Percentiles rank a stretch among this genome's conserved stretches.
Conservation (phyloP, 2,888 invertebrate species). For the Drosophila mercatorum region DNA sequence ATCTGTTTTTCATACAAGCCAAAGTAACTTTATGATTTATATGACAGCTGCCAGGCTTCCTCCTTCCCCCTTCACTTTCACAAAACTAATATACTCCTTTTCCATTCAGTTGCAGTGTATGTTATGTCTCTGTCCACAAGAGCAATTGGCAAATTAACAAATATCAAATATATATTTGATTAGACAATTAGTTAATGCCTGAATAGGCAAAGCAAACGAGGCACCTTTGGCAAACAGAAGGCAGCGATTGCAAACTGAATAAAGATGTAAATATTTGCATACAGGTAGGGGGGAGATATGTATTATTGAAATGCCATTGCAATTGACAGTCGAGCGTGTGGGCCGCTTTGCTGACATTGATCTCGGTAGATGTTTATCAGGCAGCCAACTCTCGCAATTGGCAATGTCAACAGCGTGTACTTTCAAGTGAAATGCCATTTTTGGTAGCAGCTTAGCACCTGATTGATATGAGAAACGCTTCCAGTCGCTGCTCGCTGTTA, state of each 20-base stretch:
- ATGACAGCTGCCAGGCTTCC: neutral
- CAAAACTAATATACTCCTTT: neutral
- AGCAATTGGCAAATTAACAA: constrained; percentile 39
- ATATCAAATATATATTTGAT: constrained; percentile 55
- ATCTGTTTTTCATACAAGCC: fast-evolving
- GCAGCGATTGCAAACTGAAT: constrained; percentile 5
- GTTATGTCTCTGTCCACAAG: constrained; percentile 17
- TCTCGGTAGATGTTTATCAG: constrained; percentile 48
- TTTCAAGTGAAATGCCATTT: constrained; percentile 23
- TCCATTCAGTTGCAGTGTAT: neutral
- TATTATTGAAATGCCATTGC: constrained; percentile 36
- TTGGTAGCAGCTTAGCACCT: constrained; percentile 47
- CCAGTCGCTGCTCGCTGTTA: constrained; percentile 34
- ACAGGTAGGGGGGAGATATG: neutral
- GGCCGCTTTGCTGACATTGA: constrained; percentile 68
- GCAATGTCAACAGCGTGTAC: constrained; percentile 64
- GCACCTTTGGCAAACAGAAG: constrained; percentile 58
- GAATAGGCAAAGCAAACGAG: constrained; percentile 55
- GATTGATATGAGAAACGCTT: constrained; percentile 38
- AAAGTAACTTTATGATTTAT: neutral
- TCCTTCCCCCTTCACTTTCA: neutral
- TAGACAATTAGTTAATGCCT: constrained; percentile 64
- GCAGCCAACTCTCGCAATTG: constrained; percentile 51
- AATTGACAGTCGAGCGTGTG: constrained; percentile 47
- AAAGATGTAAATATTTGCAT: constrained; percentile 24